phyloP scores from a whole-genome alignment of 2,888 invertebrate species.

The Protonemura montana region DNA sequence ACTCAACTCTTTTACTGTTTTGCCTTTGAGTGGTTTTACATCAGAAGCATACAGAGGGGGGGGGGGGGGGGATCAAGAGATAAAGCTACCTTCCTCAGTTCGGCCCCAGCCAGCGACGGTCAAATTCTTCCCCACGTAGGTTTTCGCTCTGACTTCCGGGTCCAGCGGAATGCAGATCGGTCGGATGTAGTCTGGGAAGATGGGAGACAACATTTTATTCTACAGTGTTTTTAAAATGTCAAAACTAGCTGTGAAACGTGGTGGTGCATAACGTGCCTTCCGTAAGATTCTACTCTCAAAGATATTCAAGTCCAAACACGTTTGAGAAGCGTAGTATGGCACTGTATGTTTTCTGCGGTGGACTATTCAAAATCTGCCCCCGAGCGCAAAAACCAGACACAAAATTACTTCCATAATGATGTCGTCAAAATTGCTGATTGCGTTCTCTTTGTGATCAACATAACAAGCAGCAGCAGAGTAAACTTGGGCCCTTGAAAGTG shows the following conservation, averaged over 20 bases:
- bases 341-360: not conserved
- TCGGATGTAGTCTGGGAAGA: conserved; percentile 62
- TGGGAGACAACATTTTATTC: no score
- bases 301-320: conserved; percentile 42
- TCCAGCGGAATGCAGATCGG: conserved; percentile 70
- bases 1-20: no score
- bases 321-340: no score
- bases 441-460: not conserved
- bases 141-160: conserved; percentile 56
- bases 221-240: no score
- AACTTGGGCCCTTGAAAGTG: not conserved
- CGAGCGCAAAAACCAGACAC: not conserved
- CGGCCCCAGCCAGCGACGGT: conserved; percentile 67
- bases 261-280: no score
- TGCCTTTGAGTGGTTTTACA: no score
- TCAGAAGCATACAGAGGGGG: no score
- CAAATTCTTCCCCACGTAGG: conserved; percentile 58
- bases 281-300: no score
- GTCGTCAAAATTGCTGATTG: not conserved
- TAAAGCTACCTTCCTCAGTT: conserved; percentile 31
- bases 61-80: not conserved
- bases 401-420: not conserved
- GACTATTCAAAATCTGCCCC: not conserved
- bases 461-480: not conserved
- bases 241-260: no score